Base-by-base conservation (phyloP, 2,113 vertebrate species). In the Cololabis saira region DNA sequence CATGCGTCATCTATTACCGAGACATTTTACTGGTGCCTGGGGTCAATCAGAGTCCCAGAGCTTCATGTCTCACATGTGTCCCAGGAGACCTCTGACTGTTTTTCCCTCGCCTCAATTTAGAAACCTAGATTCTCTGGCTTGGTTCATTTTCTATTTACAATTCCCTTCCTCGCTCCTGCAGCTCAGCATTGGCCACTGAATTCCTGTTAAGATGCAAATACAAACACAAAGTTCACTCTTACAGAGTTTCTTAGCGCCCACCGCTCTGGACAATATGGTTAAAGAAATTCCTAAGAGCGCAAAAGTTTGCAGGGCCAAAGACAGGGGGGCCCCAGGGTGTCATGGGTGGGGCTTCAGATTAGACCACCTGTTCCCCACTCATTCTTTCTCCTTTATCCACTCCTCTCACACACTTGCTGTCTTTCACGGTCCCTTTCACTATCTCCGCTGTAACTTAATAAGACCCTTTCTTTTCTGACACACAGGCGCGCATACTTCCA, bases 361-460 rank as follows among this genome's bases (percentile, higher is more conserved):
- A 83, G 80, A 85, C 81, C 90, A 91, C 87, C 89, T 90, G 90
- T 91, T 90, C 80, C 67, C 62, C 60, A 12, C 19, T 21, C 48
- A 33, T 65, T 21, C 54, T 59, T 27, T 59, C 33, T 19, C 13
- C 27, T 65, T 62, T 57, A 43, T 71, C 53, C 17, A 13, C 16
- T 14, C 40, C 40, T 24, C 40, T 40, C 24, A 22, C 50, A 65
- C 83, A 78, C 54, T 81, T 71, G 74, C 45, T 48, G 60, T 61
- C 67, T 73, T 58, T 61, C 66, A 57, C 67, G 65, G 71, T 85
- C 76, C 67, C 72, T 63, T 64, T 73, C 61, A 61, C 84, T 71
- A 27, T 74, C 73, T 75, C 3, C 42, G 79, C 75, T 83, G 72
- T 71, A 84, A 83, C 72, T 68, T 71, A 69, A 80, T 72, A 79